Percentiles rank a stretch among this genome's conserved stretches.
Conservation (phyloP, 2,888 invertebrate genomes). For the Meiosimyza platycephala region DNA sequence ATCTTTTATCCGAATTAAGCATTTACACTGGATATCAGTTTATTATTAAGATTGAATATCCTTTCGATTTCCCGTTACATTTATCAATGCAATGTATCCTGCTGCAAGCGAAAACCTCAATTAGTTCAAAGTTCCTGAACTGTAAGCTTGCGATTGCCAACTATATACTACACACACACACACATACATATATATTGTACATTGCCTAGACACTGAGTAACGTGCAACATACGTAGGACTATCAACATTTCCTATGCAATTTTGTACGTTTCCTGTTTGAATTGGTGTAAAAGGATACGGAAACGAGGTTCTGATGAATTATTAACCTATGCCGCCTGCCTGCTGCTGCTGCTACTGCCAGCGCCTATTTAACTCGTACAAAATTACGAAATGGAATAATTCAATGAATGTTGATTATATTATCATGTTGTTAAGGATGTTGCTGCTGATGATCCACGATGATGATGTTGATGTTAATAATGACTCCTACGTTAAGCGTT, state of each 20-base stretch:
- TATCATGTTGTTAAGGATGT: constrained; percentile 15
- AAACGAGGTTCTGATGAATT: constrained; percentile 26
- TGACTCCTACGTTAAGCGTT: not conserved
- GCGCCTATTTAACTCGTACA: constrained; percentile 32
- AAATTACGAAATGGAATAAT: constrained; percentile 31
- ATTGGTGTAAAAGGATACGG: not conserved
- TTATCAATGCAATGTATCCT: constrained; percentile 4
- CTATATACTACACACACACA: not conserved
- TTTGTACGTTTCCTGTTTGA: constrained; percentile 24
- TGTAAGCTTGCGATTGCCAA: not conserved
- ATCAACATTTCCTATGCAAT: constrained; percentile 20
- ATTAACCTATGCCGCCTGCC: constrained; percentile 19
- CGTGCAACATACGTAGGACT: too few species aligned
- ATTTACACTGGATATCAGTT: not conserved
- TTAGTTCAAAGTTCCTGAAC: constrained; percentile 23
- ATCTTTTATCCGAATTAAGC: too few species aligned
- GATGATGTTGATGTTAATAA: constrained; percentile 9
- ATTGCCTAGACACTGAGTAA: not conserved
- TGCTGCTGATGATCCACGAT: not conserved
- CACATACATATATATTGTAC: not conserved
- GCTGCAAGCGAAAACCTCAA: constrained; percentile 25
- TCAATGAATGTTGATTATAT: constrained; percentile 33
- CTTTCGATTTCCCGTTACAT: constrained; percentile 14
- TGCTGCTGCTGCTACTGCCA: not conserved
- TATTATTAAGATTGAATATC: constrained; percentile 22